A percentile compares a stretch with the other conserved stretches of the same genome.
Conservation (phyloP, 2,888 invertebrate genomes). For the Nowickia ferox region DNA sequence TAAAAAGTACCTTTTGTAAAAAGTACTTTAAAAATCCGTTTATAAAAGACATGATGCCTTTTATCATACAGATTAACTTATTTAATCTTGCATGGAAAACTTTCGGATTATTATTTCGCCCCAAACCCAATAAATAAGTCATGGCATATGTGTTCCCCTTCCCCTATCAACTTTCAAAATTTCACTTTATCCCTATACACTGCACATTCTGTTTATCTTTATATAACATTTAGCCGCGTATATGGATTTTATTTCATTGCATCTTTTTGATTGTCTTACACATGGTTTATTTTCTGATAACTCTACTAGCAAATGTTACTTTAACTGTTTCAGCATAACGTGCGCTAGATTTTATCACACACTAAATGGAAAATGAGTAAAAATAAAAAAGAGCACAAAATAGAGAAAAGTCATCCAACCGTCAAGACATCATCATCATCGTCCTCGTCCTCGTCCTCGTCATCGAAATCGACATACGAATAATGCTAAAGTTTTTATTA, state of each 20-base stretch:
- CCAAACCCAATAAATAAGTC: slow-evolving; percentile 6
- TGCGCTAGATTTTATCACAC: slow-evolving; percentile 66
- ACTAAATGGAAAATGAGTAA: slow-evolving; percentile 25
- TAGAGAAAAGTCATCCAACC: slow-evolving; percentile 69
- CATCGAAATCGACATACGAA: background rate
- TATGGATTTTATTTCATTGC: slow-evolving; percentile 61
- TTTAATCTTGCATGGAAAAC: background rate
- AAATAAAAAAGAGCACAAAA: slow-evolving; percentile 29
- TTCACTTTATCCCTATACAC: background rate
- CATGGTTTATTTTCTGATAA: slow-evolving; percentile 69
- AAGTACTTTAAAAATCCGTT: too few relatives aligned
- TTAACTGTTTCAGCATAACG: slow-evolving; percentile 68
- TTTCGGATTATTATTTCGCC: background rate
- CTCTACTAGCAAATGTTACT: slow-evolving; percentile 70
- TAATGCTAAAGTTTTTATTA: slow-evolving; percentile 18
- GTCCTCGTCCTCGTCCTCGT: slow-evolving; percentile 51
- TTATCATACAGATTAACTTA: too few relatives aligned
- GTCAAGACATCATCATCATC: slow-evolving; percentile 64
- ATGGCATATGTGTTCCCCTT: slow-evolving; percentile 23
- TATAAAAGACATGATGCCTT: too few relatives aligned
- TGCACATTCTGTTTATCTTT: slow-evolving; percentile 48
- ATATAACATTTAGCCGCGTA: slow-evolving; percentile 59
- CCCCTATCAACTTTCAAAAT: background rate
- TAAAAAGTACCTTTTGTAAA: too few relatives aligned
- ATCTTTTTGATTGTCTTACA: slow-evolving; percentile 62